phyloP scores from a whole-genome alignment of 2,888 invertebrate genomes.

The Acrobasis suavella region DNA sequence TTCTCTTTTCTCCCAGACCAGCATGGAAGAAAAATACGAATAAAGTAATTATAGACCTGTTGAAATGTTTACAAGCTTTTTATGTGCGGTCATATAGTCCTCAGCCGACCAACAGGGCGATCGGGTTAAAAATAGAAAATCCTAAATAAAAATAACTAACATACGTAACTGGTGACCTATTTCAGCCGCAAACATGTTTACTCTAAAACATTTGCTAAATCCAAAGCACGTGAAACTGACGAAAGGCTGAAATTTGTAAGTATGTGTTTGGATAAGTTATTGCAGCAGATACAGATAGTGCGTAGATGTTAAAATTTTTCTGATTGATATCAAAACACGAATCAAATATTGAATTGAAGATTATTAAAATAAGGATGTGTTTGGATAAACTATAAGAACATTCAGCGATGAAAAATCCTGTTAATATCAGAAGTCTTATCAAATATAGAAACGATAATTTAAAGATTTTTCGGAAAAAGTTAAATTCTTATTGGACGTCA shows the following conservation, averaged over 20 bases:
- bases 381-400: too few relatives aligned
- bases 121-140: conserved; percentile 14
- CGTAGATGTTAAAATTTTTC: too few relatives aligned
- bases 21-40: too few relatives aligned
- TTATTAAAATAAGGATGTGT: too few relatives aligned
- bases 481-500: too few relatives aligned
- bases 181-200: conserved; percentile 17
- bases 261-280: not conserved
- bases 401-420: too few relatives aligned
- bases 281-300: not conserved
- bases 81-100: not conserved
- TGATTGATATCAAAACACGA: too few relatives aligned
- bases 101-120: conserved; percentile 3
- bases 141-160: conserved; percentile 18
- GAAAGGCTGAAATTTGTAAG: conserved; percentile 6
- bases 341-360: too few relatives aligned
- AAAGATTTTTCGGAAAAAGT: too few relatives aligned
- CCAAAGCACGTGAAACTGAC: not conserved
- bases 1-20: too few relatives aligned
- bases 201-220: conserved; percentile 8
- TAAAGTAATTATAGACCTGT: not conserved
- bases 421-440: too few relatives aligned
- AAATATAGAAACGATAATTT: too few relatives aligned
- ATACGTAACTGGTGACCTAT: conserved; percentile 15
- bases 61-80: conserved; percentile 2